Conservation (phyloP, 2,888 invertebrate genomes). For the Keiferia lycopersicella region DNA sequence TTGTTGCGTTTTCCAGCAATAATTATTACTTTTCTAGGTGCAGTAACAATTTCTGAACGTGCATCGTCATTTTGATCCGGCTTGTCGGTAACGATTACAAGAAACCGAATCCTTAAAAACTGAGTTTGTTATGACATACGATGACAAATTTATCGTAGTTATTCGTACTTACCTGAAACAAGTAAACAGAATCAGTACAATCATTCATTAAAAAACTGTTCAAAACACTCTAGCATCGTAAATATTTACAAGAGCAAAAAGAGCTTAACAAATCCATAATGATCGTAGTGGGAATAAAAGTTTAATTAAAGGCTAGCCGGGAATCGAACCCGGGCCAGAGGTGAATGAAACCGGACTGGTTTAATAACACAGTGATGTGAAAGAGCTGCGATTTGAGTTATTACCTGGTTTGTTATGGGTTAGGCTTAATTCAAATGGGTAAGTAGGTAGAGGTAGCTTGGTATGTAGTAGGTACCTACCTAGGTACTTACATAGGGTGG, state of each 20-base stretch:
- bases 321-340: not conserved
- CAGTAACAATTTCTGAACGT: too few relatives aligned
- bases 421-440: too few relatives aligned
- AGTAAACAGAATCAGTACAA: not conserved
- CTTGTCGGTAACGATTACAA: too few relatives aligned
- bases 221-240: not conserved
- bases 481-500: too few relatives aligned
- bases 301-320: not conserved
- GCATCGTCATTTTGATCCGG: too few relatives aligned
- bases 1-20: too few relatives aligned
- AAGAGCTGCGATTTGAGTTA: not conserved
- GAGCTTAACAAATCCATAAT: conserved; percentile 9
- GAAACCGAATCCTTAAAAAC: too few relatives aligned
- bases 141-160: too few relatives aligned
- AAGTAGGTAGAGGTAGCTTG: too few relatives aligned
- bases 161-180: conserved; percentile 7
- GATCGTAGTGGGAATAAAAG: not conserved
- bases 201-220: not conserved
- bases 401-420: not conserved
- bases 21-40: too few relatives aligned
- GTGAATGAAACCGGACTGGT: not conserved
- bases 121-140: too few relatives aligned
- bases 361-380: not conserved
- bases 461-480: too few relatives aligned
- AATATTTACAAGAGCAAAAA: not conserved